Base-by-base conservation (phyloP, 2,797 vertebrate genomes). In the Kryptopterus vitreolus region DNA sequence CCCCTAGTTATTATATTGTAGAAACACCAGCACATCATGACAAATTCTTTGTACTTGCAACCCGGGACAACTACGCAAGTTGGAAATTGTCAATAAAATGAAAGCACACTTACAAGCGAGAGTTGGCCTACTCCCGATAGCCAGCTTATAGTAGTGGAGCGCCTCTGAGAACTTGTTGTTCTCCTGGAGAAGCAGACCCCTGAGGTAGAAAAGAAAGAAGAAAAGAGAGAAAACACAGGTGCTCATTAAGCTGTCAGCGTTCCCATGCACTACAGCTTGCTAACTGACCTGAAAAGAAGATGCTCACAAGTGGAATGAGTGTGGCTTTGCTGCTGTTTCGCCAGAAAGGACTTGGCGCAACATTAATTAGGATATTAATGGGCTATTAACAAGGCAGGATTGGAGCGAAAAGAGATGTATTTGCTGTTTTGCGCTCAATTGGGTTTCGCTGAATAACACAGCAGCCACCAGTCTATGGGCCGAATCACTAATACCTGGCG, bases 131-230 rank as follows among this genome's bases (percentile, higher is more conserved):
- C 98, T 98, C 88, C 96, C 96, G 83, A 99, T 95, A 63, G 98
- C 98, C 94, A 99, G 90, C 89, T 98, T 98, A 89, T 99, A 99
- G 92, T 99, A 99, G 93, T 96, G 96, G 24, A 99, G 92, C 0
- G 98, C 98, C 90, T 99, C 96, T 31, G 96, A 92, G 92, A 98
- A 97, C 86, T 96, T 96, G 94, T 95, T 97, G 92, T 96, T 98
- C 90, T 99, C 98, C 89, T 99, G 98, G n/a, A 99, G 95, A 86
- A 99, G 94, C 88, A 99, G 92, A 87, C 98, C 98, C 69, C 98
- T 99, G 92, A 48, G 80, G 90, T 4, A 89, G 68, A 86, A 15
- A n/a, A 26, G 33, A 16, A 8, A 22, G 10, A 3, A 33, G n/a
- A 22, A 20, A 76, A 3, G 35, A 20, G 43, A 7, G 31, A 29